Evolutionary conservation across 2,113 vertebrate genomes (phyloP).

Genomic region (Pao palembangensis): DNA sequence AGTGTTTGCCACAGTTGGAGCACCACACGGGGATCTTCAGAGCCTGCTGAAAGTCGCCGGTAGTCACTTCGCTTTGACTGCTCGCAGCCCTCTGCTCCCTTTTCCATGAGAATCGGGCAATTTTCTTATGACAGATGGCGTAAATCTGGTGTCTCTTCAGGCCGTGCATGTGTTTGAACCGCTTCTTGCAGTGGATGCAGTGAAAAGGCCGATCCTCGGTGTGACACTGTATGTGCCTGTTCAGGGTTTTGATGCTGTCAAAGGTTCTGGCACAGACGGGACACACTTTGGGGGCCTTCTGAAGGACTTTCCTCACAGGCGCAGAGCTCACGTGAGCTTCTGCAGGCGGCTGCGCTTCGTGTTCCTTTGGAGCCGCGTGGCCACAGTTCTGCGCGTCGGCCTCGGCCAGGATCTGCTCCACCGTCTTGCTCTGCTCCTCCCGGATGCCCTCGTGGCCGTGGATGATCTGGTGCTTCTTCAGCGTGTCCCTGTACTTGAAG

Average conservation of each 20-base stretch:
- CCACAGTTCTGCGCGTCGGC: slow-evolving; percentile 19
- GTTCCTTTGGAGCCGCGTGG: background rate
- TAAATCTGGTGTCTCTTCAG: slow-evolving; percentile 72
- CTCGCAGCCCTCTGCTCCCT: slow-evolving; percentile 26
- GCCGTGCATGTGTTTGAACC: slow-evolving; percentile 70
- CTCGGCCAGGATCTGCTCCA: slow-evolving; percentile 63
- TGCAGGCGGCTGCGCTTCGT: background rate
- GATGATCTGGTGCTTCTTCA: slow-evolving; percentile 73
- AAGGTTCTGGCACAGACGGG: slow-evolving; percentile 53
- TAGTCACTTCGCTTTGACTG: background rate
- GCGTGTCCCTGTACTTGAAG: slow-evolving; percentile 71
- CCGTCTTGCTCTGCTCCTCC: slow-evolving; percentile 58
- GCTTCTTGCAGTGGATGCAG: slow-evolving; percentile 69
- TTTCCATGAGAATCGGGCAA: slow-evolving; percentile 45
- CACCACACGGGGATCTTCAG: slow-evolving; percentile 64
- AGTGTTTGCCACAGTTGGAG: slow-evolving; percentile 68
- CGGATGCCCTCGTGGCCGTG: slow-evolving; percentile 65
- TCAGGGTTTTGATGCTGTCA: slow-evolving; percentile 61
- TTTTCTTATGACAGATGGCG: slow-evolving; percentile 67
- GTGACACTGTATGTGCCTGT: slow-evolving; percentile 68
- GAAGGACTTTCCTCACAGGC: slow-evolving; percentile 6
- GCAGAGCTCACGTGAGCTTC: accelerated
- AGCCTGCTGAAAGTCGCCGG: slow-evolving; percentile 18
- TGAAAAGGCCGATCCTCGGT: slow-evolving; percentile 66
- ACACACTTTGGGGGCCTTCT: slow-evolving; percentile 47